phyloP scores from a whole-genome alignment of 2,797 vertebrate species.

The Acomys russatus region DNA sequence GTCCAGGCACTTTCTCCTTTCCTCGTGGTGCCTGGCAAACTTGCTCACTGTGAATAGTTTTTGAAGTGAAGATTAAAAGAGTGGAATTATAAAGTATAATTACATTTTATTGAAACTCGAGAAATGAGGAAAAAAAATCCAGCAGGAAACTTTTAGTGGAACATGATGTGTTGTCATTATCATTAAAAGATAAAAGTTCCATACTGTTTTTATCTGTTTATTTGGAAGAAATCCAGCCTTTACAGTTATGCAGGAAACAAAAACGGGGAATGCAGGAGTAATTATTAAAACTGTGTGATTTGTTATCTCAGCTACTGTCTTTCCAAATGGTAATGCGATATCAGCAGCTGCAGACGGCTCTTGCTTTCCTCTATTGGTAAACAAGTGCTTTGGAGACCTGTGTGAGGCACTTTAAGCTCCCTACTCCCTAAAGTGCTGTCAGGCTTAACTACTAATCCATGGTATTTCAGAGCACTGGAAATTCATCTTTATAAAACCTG shows the following conservation, averaged over 20 bases:
- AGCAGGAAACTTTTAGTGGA: constrained; percentile 92
- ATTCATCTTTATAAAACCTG: constrained; percentile 95
- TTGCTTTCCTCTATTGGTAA: constrained; percentile 93
- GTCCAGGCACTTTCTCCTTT: constrained; percentile 76
- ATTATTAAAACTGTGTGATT: constrained; percentile 94
- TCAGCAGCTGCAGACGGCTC: constrained; percentile 93
- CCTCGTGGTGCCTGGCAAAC: constrained; percentile 84
- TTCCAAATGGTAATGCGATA: constrained; percentile 93
- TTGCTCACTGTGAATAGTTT: constrained; percentile 89
- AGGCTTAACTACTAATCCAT: constrained; percentile 94
- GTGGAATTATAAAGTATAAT: constrained; percentile 93
- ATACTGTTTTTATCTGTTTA: constrained; percentile 94
- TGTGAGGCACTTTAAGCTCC: constrained; percentile 93
- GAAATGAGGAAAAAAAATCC: constrained; percentile 91
- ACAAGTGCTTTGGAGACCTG: constrained; percentile 94
- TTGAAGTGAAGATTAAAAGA: constrained; percentile 92
- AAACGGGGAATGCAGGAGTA: constrained; percentile 91
- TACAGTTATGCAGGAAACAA: constrained; percentile 91
- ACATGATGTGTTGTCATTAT: constrained; percentile 93
- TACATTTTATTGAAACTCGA: constrained; percentile 92
- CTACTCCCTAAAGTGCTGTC: constrained; percentile 94
- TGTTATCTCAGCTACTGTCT: constrained; percentile 94
- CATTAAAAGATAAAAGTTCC: constrained; percentile 94
- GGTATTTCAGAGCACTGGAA: constrained; percentile 94
- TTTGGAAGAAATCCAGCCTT: constrained; percentile 92